Evolutionary conservation across 2,797 vertebrate genomes (phyloP), one percentile per base, ranked within the genome.

Genomic region (Chlorospingus semifuscus): DNA sequence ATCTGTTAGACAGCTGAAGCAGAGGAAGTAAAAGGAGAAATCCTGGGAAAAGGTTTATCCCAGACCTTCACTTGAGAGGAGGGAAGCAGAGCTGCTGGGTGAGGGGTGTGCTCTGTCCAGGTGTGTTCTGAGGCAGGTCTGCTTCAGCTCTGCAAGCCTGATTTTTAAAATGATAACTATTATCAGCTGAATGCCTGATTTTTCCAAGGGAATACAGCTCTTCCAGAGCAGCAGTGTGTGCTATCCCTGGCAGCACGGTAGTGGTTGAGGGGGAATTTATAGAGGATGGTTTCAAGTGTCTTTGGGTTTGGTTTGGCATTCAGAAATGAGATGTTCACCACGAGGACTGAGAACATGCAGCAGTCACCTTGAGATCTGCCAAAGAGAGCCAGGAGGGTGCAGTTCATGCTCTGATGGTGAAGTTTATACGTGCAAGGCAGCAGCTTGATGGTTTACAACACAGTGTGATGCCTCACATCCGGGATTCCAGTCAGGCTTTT

Each of bases 201-300:
- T 30, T 94, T 53, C 37, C 24, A 27, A 47, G 15, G 44, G 39
- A 72, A 7, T 57, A 49, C 56, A 42, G 4, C 12, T 59, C n/a
- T 69, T 72, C 16, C 21, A 55, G 72, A 65, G 42, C 76, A 59
- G 64, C 36, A 47, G 32, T 1, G 6, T 57, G 24, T 30, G 56
- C 37, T 68, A 20, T 11, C 16, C 3, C 52, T 77, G 81, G 21
- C 36, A 46, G 22, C 18, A 3, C 0, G 1, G 37, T 44, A 7
- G 19, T 4, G 5, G 34, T 37, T 66, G n/a, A 55, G 57, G 24
- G 24, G 12, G 39, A 18, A 3, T 69, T 72, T 60, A 39, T 27
- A 17, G 69, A 81, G 77, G 12, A 55, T 26, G 39, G 18, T 55
- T 88, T 81, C 24, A 34, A 1, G 32, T 70, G 47, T 36, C 22